Evolutionary conservation across 1,140 invertebrate genomes (phyloP).

Genomic region (Leguminivora glycinivorella): DNA sequence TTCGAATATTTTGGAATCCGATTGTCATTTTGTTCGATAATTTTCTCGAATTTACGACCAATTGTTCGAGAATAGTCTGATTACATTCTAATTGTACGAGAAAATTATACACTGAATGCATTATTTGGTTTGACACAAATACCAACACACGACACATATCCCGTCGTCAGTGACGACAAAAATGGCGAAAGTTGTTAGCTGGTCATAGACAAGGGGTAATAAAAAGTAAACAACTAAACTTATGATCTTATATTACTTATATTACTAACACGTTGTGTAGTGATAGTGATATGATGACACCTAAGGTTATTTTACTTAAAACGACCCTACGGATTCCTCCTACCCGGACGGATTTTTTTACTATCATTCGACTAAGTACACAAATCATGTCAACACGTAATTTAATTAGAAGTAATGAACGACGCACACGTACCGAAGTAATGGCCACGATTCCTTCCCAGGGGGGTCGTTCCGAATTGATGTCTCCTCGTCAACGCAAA

Average conservation of each 20-base stretch:
- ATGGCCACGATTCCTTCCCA: neutral
- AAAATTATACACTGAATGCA: neutral
- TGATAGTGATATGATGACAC: no score
- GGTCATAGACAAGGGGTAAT: no score
- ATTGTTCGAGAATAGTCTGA: neutral
- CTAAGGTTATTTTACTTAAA: no score
- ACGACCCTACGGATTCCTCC: no score
- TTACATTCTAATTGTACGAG: conserved; percentile 6
- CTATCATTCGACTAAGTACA: no score
- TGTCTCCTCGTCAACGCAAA: neutral
- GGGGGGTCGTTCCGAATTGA: neutral
- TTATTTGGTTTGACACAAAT: conserved; percentile 6
- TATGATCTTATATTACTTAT: no score
- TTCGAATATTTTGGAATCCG: neutral
- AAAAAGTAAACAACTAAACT: no score
- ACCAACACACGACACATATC: neutral
- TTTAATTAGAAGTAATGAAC: neutral
- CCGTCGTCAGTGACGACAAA: no score
- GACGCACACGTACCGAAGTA: neutral
- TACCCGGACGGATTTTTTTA: no score
- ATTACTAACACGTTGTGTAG: no score
- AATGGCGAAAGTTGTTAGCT: no score
- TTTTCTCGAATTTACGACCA: conserved; percentile 1
- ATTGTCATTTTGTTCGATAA: conserved; percentile 19
- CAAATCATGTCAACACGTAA: neutral